Conservation (phyloP, 1,140 invertebrate genomes). For the Thaumatotibia leucotreta region DNA sequence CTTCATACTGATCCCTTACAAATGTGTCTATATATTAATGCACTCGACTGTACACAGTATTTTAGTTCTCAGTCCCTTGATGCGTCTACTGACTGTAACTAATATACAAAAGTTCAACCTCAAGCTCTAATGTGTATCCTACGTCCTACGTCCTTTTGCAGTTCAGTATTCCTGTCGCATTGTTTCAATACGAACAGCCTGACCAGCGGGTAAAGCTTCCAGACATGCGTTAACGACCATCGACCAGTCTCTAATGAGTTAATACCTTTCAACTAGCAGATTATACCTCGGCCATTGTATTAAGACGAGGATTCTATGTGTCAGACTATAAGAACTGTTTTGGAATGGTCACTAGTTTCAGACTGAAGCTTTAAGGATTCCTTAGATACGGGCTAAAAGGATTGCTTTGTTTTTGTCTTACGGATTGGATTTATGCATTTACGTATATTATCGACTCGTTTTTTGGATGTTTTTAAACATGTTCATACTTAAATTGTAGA, state of each 20-base stretch:
- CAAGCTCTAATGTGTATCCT: no score
- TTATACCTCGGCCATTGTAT: background rate
- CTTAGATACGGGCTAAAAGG: slow-evolving; percentile 9
- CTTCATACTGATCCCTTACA: no score
- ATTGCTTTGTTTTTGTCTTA: background rate
- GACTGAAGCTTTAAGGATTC: slow-evolving; percentile 6
- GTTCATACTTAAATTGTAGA: no score
- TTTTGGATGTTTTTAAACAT: no score
- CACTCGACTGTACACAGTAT: no score
- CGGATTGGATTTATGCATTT: background rate
- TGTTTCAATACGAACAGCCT: background rate
- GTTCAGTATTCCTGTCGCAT: background rate
- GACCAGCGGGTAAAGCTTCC: background rate
- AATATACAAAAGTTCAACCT: background rate
- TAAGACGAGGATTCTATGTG: background rate
- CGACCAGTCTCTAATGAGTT: background rate
- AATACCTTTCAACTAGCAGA: background rate
- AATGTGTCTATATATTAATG: no score
- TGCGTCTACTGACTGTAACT: background rate
- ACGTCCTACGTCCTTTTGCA: background rate
- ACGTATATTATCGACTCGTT: background rate
- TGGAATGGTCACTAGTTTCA: background rate
- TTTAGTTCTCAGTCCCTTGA: no score
- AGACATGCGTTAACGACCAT: background rate
- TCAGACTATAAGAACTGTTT: background rate